phyloP scores from a whole-genome alignment of 2,888 invertebrate species.

The Polymixis flavicincta region DNA sequence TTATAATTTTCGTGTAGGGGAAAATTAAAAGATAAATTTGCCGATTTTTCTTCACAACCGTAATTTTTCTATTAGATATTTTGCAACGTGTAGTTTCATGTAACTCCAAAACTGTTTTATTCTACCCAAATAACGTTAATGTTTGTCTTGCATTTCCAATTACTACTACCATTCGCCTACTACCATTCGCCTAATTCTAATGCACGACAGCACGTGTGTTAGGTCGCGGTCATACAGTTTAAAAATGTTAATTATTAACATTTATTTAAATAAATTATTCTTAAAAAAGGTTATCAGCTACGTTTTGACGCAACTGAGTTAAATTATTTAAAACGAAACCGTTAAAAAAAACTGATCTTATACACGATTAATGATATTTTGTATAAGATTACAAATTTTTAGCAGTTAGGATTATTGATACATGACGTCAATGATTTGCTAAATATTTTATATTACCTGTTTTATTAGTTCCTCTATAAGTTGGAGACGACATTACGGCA shows the following conservation, averaged over 20 bases:
- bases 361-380: constrained; percentile 15
- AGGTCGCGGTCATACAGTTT: constrained; percentile 11
- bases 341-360: not conserved
- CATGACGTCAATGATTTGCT: constrained; percentile 5
- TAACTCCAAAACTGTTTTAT: not conserved
- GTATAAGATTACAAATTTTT: constrained; percentile 18
- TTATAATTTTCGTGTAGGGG: not conserved
- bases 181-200: not conserved
- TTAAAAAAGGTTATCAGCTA: not conserved
- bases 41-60: not conserved
- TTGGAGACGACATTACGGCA: too few relatives aligned
- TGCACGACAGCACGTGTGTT: not conserved
- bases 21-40: not conserved
- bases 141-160: not conserved
- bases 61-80: not conserved
- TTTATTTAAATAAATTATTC: constrained; percentile 36
- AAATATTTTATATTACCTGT: not conserved
- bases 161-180: not conserved
- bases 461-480: not conserved
- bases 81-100: not conserved
- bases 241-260: constrained; percentile 18
- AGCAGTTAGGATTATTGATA: not conserved
- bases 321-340: constrained; percentile 13
- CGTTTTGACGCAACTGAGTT: constrained; percentile 29
- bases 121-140: not conserved